Conservation (phyloP, 2,888 invertebrate species). For the Spilarctia lutea region DNA sequence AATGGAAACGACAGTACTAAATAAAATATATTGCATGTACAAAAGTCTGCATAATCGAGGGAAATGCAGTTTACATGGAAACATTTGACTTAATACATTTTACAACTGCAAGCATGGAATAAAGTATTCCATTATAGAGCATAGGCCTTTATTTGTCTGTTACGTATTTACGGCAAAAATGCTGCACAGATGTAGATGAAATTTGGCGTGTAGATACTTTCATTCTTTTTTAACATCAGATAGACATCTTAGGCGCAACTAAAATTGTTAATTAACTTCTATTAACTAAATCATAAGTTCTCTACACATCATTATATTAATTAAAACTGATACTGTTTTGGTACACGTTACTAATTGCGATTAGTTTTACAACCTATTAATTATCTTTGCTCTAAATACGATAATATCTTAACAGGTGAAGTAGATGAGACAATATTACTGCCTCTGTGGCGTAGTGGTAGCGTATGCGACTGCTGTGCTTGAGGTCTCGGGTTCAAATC, state of each 20-base stretch:
- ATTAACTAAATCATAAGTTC: slow-evolving; percentile 7
- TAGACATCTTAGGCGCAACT: neutral
- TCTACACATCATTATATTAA: slow-evolving; percentile 13
- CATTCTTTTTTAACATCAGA: no score
- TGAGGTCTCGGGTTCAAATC: no score
- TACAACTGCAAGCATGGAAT: neutral
- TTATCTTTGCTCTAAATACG: slow-evolving; percentile 37
- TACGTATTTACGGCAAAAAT: no score
- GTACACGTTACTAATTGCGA: slow-evolving; percentile 20
- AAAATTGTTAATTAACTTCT: neutral
- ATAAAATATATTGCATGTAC: neutral
- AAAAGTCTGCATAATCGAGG: neutral
- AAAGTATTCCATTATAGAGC: neutral
- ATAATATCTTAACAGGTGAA: slow-evolving; percentile 35
- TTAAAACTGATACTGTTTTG: slow-evolving; percentile 19
- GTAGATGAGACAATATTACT: neutral
- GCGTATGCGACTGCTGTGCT: no score
- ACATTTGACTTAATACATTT: no score
- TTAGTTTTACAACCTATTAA: slow-evolving; percentile 32
- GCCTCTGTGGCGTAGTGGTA: no score
- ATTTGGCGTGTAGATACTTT: no score
- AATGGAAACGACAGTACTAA: neutral
- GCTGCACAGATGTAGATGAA: no score
- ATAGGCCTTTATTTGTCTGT: no score
- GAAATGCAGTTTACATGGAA: no score